These are phyloP conservation scores for pig (Sus scrofa) DNA, from an alignment of 2,113 vertebrate species.

Conservation along the genomic window T2T-Sscrofa CM000812.6:268257501-268258000, in stretches of 20 bases:
- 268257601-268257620: constrained; percentile 19
- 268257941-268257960: not conserved
- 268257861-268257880: not conserved
- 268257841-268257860: not conserved
- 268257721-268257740: not conserved
- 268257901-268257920: not conserved
- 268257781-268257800: not conserved
- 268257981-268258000: not conserved
- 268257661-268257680: not conserved
- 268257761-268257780: not conserved
- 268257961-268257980: not conserved
- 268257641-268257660: not conserved
- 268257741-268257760: not conserved
- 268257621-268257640: constrained; percentile 13
- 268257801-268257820: not conserved
- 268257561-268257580: constrained; percentile 62
- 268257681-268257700: not conserved
- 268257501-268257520: constrained; percentile 39
- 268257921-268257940: not conserved
- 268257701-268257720: not conserved
- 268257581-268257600: not conserved
- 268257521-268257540: constrained; percentile 63
- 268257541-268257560: constrained; percentile 61
- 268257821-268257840: not conserved
- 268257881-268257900: not conserved